Base-by-base conservation (phyloP, 2,113 vertebrate genomes). In the Alexandromys fortis region DNA sequence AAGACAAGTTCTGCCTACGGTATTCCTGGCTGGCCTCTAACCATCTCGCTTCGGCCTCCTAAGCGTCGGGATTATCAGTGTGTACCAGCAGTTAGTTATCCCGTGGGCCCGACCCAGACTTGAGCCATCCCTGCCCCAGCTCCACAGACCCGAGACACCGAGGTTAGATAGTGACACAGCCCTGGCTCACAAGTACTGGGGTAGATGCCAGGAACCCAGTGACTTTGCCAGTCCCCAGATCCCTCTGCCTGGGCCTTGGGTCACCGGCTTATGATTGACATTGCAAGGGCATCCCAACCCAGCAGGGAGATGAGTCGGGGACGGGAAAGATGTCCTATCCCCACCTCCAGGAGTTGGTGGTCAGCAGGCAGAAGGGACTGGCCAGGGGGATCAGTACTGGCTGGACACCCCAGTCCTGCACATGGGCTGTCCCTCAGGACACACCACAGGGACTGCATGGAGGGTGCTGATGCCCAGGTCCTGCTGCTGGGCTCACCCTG, bases 261-360 rank as follows among this genome's bases (percentile, higher is more conserved):
- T 77, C 93, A 58, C 72, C 14, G 6, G n/a, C 76, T 13, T 49
- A 26, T 49, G 22, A 9, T 28, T 16, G 11, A 10, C 14, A 22
- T 38, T 33, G 63, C 11, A 21, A 61, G 26, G 67, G 10, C 7
- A 12, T 38, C 24, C 28, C 76, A 67, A 8, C 76, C 61, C 24
- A 26, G 38, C 68, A 63, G 47, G 19, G 12, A 33, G n/a, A 14
- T 75, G 35, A 45, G 38, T 28, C 4, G 4, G 35, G 35, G 5
- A 5, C 2, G 6, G 30, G 61, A 88, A 13, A 76, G 61, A 55
- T 12, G 12, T 21, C 78, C 86, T 52, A 26, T 68, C 82, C 58
- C 55, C 7, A 86, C 5, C 0, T 22, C 28, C 22, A 6, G 26
- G 97, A 96, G 96, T 96, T 52, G 70, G 21, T 83, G 97, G 95